These are phyloP conservation scores for Sander vitreus DNA, from an alignment of 2,113 vertebrate species.

Conservation along the genomic window DNA sequence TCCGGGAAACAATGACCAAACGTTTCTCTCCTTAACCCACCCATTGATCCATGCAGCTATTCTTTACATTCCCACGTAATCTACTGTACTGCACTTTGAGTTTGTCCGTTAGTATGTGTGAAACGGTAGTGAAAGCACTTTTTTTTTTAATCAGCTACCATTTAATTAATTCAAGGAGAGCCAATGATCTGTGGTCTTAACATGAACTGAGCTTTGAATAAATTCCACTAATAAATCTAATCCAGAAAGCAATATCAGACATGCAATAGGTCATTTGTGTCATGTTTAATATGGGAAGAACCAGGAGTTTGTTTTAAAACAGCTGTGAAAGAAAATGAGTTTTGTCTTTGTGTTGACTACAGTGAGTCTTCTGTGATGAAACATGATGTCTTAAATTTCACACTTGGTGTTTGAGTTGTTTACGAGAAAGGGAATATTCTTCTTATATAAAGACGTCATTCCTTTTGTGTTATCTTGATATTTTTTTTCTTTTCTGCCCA, in stretches of 20 bases:
- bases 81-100: constrained; percentile 41
- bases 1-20: constrained; percentile 11
- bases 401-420: constrained; percentile 56
- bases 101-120: constrained; percentile 9
- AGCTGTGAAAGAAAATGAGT: constrained; percentile 40
- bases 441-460: constrained; percentile 42
- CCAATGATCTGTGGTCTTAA: constrained; percentile 45
- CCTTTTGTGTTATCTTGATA: constrained; percentile 27
- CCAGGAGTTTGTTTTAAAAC: constrained; percentile 13
- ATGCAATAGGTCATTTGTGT: constrained; percentile 42
- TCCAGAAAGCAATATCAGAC: constrained; percentile 65
- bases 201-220: constrained; percentile 41
- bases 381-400: constrained; percentile 61
- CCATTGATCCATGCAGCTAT: constrained; percentile 33
- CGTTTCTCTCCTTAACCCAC: not conserved
- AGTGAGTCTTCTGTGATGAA: constrained; percentile 18
- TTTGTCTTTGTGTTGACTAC: constrained; percentile 27
- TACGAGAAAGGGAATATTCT: constrained; percentile 78
- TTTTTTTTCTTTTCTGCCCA: not conserved
- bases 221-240: constrained; percentile 38
- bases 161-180: constrained; percentile 37
- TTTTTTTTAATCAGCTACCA: constrained; percentile 29
- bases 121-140: constrained; percentile 48
- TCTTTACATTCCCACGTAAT: constrained; percentile 60
- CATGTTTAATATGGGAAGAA: not conserved